A percentile compares a stretch with the other conserved stretches of the same genome.
Conservation (phyloP, 2,888 invertebrate genomes). For the Lasioglossum villosulum region DNA sequence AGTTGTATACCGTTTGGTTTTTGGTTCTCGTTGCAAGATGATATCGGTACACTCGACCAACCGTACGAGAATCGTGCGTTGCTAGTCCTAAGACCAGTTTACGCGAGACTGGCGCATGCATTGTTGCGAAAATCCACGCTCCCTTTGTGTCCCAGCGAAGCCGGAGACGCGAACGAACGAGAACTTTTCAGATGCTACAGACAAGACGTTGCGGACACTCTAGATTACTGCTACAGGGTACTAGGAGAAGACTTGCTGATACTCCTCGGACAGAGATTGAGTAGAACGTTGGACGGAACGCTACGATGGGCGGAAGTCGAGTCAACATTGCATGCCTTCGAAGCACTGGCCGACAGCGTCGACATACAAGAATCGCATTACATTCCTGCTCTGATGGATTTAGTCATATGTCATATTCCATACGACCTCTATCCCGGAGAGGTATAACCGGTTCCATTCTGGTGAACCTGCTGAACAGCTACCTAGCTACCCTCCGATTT, state of each 20-base stretch:
- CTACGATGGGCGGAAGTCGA: slow-evolving; percentile 86
- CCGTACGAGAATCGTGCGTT: slow-evolving; percentile 75
- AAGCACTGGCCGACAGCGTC: slow-evolving; percentile 86
- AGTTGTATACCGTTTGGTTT: slow-evolving; percentile 95
- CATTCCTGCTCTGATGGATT: slow-evolving; percentile 85
- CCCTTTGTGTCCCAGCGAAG: slow-evolving; percentile 85
- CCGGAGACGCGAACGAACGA: slow-evolving; percentile 89
- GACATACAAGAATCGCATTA: slow-evolving; percentile 81
- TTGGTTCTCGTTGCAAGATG: slow-evolving; percentile 96
- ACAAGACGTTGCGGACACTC: slow-evolving; percentile 94
- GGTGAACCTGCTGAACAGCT: background rate
- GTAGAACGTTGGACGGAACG: slow-evolving; percentile 85
- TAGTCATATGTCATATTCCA: slow-evolving; percentile 79
- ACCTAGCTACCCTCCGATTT: background rate
- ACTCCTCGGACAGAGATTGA: slow-evolving; percentile 88
- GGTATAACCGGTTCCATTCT: slow-evolving; percentile 64
- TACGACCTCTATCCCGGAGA: slow-evolving; percentile 80
- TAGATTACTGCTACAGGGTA: slow-evolving; percentile 94
- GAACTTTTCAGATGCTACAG: slow-evolving; percentile 93
- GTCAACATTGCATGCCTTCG: slow-evolving; percentile 86
- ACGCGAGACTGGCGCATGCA: slow-evolving; percentile 91
- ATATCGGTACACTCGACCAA: slow-evolving; percentile 75
- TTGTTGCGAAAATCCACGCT: slow-evolving; percentile 92
- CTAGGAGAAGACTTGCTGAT: slow-evolving; percentile 91
- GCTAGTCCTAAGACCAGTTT: slow-evolving; percentile 89